A percentile compares a stretch with the other conserved stretches of the same genome.
These are phyloP conservation scores for Watsonalla cultraria DNA, from an alignment of 2,888 invertebrate genomes.

Conservation along the genomic window DNA sequence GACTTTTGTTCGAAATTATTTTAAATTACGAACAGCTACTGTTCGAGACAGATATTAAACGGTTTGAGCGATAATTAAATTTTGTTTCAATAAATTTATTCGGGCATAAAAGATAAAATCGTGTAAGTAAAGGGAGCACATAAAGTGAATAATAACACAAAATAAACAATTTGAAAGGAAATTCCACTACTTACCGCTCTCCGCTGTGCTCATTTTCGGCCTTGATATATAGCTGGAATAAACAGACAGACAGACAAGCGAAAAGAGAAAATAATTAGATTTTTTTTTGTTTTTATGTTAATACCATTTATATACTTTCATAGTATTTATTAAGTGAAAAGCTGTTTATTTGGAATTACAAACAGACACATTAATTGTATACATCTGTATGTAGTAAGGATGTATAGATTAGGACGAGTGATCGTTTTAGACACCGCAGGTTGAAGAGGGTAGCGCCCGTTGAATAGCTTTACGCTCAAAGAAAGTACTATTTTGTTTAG, in stretches of 20 bases:
- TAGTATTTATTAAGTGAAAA: no score
- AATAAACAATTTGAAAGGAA: conserved; percentile 5
- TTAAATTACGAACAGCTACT: conserved; percentile 17
- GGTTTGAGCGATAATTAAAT: conserved; percentile 20
- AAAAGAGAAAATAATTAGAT: no score
- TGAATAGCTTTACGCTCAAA: background rate
- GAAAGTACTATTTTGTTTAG: background rate
- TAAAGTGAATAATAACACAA: conserved; percentile 2
- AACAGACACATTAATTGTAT: no score
- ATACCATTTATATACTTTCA: no score
- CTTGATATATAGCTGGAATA: no score
- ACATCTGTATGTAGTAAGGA: background rate
- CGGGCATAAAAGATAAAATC: conserved; percentile 1
- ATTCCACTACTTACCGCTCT: background rate
- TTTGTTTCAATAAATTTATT: conserved; percentile 16
- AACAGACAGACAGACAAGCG: no score
- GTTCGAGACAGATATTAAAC: conserved; percentile 16
- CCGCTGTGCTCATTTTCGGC: no score
- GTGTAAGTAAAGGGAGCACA: background rate
- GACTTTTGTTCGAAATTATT: conserved; percentile 9
- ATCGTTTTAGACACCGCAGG: background rate
- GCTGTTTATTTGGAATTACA: background rate
- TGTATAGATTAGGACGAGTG: background rate
- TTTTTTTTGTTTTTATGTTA: no score
- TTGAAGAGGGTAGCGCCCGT: background rate